Percentiles rank a stretch among this genome's conserved stretches.
Conservation (phyloP, 2,888 invertebrate genomes). For the Acleris literana region DNA sequence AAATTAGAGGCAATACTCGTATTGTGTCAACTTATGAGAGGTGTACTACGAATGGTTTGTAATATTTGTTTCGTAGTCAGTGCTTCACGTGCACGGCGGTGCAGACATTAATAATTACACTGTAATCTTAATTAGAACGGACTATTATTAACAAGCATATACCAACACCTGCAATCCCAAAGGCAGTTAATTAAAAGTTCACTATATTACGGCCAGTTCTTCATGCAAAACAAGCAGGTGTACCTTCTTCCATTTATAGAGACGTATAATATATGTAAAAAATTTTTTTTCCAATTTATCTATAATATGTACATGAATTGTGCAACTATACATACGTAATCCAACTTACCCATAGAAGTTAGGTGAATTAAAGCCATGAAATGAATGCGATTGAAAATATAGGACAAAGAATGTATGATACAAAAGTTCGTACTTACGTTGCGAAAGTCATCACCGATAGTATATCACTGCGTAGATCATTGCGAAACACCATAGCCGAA, state of each 20-base stretch:
- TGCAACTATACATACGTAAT: neutral
- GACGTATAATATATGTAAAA: neutral
- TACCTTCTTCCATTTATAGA: neutral
- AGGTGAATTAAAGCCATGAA: conserved; percentile 11
- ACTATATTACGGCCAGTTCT: neutral
- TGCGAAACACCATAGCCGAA: conserved; percentile 53
- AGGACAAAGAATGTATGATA: conserved; percentile 47
- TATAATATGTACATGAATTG: too few relatives aligned
- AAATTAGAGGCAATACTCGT: neutral
- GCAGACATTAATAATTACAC: neutral
- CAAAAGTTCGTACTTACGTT: conserved; percentile 65
- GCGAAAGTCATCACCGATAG: conserved; percentile 49
- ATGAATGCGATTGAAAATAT: conserved; percentile 2
- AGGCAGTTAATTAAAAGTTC: neutral
- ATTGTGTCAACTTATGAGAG: too few relatives aligned
- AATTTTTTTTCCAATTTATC: neutral
- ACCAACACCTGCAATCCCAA: neutral
- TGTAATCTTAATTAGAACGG: conserved; percentile 9
- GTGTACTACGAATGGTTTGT: too few relatives aligned
- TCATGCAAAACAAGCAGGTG: conserved; percentile 1
- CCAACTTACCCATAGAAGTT: neutral
- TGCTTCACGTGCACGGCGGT: conserved; percentile 5
- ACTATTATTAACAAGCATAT: conserved; percentile 8
- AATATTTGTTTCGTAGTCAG: neutral
- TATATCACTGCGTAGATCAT: conserved; percentile 53